Evolutionary conservation across 2,113 vertebrate species (phyloP).

Genomic region (Pituophis catenifer): DNA sequence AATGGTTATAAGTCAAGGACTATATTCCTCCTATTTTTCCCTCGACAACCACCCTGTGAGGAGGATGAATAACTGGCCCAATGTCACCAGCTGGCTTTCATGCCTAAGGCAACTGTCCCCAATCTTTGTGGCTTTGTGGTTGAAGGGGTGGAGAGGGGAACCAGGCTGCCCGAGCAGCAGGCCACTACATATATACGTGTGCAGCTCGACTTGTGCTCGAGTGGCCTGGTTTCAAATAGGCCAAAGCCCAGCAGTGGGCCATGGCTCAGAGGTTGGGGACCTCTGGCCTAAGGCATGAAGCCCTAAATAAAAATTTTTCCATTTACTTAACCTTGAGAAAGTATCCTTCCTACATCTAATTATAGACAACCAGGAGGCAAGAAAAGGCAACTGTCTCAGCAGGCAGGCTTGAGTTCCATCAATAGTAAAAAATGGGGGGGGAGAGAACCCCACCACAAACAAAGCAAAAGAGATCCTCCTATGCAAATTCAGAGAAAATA

Average conservation of each 20-base stretch:
- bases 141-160: not conserved
- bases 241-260: not conserved
- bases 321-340: not conserved
- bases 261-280: not conserved
- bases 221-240: not conserved
- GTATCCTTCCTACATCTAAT: not conserved
- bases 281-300: not conserved
- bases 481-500: not conserved
- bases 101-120: not conserved
- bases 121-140: not conserved
- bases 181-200: not conserved
- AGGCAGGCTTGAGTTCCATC: not conserved
- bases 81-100: not conserved
- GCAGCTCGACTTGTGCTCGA: not conserved
- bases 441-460: not conserved
- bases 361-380: too few species aligned
- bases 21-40: not conserved
- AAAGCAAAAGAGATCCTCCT: not conserved
- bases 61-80: not conserved
- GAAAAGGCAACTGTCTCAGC: not conserved
- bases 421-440: too few species aligned
- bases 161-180: not conserved
- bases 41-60: not conserved
- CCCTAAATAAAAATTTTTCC: not conserved
- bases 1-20: not conserved